Base-by-base conservation (phyloP, 2,888 invertebrate genomes). In the Meteorus colon region DNA sequence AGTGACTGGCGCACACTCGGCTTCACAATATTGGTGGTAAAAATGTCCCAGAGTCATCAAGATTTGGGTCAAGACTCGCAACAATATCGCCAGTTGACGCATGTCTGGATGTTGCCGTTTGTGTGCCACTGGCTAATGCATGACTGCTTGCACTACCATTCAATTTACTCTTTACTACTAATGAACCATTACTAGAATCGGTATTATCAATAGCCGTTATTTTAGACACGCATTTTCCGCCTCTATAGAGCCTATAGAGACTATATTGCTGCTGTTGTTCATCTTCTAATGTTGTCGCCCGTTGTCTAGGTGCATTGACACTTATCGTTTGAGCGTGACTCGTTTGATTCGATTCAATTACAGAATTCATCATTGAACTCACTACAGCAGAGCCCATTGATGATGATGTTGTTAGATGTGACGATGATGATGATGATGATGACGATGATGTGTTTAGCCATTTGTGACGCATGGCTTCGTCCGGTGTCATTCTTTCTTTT, bases 401-500 rank as follows among this genome's bases (percentile, higher is more conserved):
- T 76, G 86, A 85, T 41, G 85, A 85, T 2, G 84, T 82, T 62
- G 82, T 82, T 72, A 85, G 77, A 67, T 84, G 84, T 16, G 83
- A 80, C 34, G 84, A 85, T 51, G 83, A 81, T 48, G 78, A 81
- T 19, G 81, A 78, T 59, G 82, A 77, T 74, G 87, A 86, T 68
- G 90, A 90, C 67, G 91, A 90, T 12, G 91, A 88, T 55, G 93
- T 92, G 81, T 93, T 93, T 84, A 97, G 91, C 94, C 96, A 98
- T 86, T 96, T 96, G 90, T 98, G 98, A 73, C 95, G 93, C 29
- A 96, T 92, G 2, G 97, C 98, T 88, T 98, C 97, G 74, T 96
- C 96, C 0, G 98, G 96, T 4, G 96, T 97, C 93, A 98, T 94
- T 80, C 98, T 94, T 79, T 95, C 95, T 86, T 95, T 94, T 24